A percentile compares a stretch with the other conserved stretches of the same genome.
phyloP scores from a whole-genome alignment of 2,888 invertebrate genomes.

The Caenorhabditis virilis region DNA sequence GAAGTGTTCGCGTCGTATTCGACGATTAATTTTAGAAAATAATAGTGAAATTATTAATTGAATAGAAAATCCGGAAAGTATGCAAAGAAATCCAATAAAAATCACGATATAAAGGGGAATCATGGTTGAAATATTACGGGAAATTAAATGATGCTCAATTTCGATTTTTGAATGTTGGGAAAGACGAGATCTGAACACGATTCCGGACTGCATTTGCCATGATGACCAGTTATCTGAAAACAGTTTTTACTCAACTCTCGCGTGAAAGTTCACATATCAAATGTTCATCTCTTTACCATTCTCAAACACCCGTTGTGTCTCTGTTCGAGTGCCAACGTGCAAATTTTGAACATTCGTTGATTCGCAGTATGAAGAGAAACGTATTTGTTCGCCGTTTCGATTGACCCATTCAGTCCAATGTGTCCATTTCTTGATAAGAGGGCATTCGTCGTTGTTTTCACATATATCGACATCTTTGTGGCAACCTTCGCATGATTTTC shows the following conservation, averaged over 20 bases:
- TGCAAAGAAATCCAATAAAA: conserved; percentile 13
- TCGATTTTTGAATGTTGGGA: conserved; percentile 13
- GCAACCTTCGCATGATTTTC: conserved; percentile 27
- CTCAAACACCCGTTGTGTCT: no score
- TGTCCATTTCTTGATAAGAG: conserved; percentile 24
- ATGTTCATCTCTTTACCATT: no score
- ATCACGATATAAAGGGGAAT: conserved; percentile 22
- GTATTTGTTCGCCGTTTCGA: conserved; percentile 9
- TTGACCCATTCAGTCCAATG: conserved; percentile 26
- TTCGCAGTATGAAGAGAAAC: conserved; percentile 22
- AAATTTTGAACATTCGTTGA: conserved; percentile 9
- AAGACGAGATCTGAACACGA: conserved; percentile 17
- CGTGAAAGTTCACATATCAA: no score
- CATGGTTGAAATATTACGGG: conserved; percentile 16
- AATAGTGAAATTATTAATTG: conserved; percentile 5
- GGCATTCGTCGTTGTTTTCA: conserved; percentile 7
- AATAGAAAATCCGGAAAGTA: conserved; percentile 20
- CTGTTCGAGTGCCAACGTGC: neutral
- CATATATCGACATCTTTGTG: conserved; percentile 13
- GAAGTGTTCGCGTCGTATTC: no score
- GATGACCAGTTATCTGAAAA: conserved; percentile 1
- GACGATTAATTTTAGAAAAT: no score
- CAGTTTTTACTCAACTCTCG: no score
- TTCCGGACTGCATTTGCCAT: conserved; percentile 8
- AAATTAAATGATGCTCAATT: conserved; percentile 23